Evolutionary conservation across 2,113 vertebrate genomes (phyloP), one percentile per base, ranked within the genome.

Genomic region (Anthoscopus minutus): DNA sequence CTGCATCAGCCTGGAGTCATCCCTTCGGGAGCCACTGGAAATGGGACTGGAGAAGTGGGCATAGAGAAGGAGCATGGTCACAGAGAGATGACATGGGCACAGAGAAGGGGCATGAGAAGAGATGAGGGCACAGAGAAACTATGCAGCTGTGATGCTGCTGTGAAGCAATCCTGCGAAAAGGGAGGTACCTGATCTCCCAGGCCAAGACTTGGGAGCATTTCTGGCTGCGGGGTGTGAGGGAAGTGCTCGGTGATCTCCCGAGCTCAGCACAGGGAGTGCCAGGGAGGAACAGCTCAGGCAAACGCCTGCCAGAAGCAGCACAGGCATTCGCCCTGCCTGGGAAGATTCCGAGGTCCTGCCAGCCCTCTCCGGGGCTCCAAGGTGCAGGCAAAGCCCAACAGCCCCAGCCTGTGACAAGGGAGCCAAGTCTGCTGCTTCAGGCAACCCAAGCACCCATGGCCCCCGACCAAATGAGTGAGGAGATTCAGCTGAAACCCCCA

Each of bases 51-150:
- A 37, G 28, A 23, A 16, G 10, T 1, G 16, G 18, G 20, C 37
- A 7, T 0, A 9, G 21, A 30, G 57, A 27, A 31, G 24, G 50
- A 18, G 13, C 15, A 15, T 0, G 11, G 27, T 0, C 22, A 66
- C 16, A 17, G 61, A 60, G 45, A 60, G 5, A 38, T 11, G 54
- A 54, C 8, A 9, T 6, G 9, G 47, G n/a, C 45, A 67, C 21
- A 19, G 38, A 47, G 40, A n/a, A n/a, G n/a, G n/a, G n/a, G n/a
- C n/a, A n/a, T n/a, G n/a, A n/a, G n/a, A 27, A 27, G 17, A 14
- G 23, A 31, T 21, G 13, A 24, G 20, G 47, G 21, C 37, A 35
- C 2, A 9, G n/a, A 31, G 31, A 38, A 7, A 35, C 23, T 31
- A 22, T 9, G 31, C 1, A 1, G 24, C 30, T 51, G 73, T 21